A percentile compares a stretch with the other conserved stretches of the same genome.
phyloP scores from a whole-genome alignment of 2,113 vertebrate genomes.

The Noturus placidus region DNA sequence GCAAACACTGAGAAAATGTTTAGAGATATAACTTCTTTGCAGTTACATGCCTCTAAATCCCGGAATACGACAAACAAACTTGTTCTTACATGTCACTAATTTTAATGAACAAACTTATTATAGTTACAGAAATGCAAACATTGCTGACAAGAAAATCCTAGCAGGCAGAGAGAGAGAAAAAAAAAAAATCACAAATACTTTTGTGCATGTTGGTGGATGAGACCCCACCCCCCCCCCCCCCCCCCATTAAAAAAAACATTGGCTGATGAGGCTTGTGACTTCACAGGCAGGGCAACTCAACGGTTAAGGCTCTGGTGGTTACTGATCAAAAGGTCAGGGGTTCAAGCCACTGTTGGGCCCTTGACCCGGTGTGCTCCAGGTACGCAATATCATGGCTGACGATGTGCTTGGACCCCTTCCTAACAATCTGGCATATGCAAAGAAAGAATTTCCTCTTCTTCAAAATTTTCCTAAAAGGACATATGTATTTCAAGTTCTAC shows the following conservation, averaged over 20 bases:
- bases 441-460: no score
- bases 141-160: no score
- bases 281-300: not conserved
- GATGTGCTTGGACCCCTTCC: no score
- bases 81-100: not conserved
- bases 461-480: not conserved
- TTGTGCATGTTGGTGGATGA: not conserved
- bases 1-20: not conserved
- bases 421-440: no score
- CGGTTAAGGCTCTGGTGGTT: no score
- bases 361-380: no score
- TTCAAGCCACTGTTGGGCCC: not conserved
- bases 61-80: not conserved
- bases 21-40: not conserved
- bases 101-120: not conserved
- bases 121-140: no score
- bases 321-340: no score
- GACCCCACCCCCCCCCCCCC: no score
- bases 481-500: not conserved
- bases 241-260: no score
- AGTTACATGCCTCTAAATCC: not conserved
- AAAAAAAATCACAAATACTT: not conserved
- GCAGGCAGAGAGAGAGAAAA: not conserved
- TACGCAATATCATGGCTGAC: no score
- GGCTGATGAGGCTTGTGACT: not conserved